A percentile compares a stretch with the other conserved stretches of the same genome.
Conservation (phyloP, 2,113 vertebrate genomes). For the Lagopus leucura region DNA sequence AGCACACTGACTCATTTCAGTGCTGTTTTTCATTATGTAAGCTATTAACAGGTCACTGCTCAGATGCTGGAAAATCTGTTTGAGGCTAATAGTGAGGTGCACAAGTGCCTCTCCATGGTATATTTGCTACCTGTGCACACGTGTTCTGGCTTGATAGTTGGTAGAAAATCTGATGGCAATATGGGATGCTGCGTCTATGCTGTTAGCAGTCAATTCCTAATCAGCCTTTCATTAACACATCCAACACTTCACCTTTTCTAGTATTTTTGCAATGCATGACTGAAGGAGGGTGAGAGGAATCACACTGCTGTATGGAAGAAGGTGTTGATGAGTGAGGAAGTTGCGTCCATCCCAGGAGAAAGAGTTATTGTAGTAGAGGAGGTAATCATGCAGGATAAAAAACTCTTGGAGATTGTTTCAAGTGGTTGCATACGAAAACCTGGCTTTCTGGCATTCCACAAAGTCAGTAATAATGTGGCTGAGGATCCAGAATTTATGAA, state of each 20-base stretch:
- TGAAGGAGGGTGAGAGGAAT: conserved; percentile 41
- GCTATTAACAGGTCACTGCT: conserved; percentile 63
- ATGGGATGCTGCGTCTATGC: not conserved
- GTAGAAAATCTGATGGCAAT: conserved; percentile 36
- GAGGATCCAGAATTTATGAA: conserved; percentile 26
- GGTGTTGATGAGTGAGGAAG: conserved; percentile 57
- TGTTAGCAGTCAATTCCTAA: conserved; percentile 47
- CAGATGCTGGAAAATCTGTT: conserved; percentile 60
- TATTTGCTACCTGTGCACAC: conserved; percentile 27
- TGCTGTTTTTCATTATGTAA: conserved; percentile 64
- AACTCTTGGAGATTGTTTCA: conserved; percentile 14
- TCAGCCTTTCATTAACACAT: conserved; percentile 57
- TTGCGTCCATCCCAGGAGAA: conserved; percentile 42
- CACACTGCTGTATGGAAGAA: not conserved
- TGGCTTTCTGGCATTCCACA: not conserved
- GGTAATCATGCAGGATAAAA: conserved; percentile 30
- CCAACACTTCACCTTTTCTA: conserved; percentile 23
- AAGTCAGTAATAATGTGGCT: conserved; percentile 39
- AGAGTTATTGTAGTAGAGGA: not conserved
- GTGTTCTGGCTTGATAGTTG: conserved; percentile 35
- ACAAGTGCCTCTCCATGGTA: conserved; percentile 61
- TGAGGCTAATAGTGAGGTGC: conserved; percentile 52
- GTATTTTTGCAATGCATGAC: conserved; percentile 9
- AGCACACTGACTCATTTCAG: conserved; percentile 64
- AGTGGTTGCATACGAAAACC: conserved; percentile 8